A percentile compares a stretch with the other conserved stretches of the same genome.
Conservation (phyloP, 2,888 invertebrate species). For the Enchytraeus crypticus region DNA sequence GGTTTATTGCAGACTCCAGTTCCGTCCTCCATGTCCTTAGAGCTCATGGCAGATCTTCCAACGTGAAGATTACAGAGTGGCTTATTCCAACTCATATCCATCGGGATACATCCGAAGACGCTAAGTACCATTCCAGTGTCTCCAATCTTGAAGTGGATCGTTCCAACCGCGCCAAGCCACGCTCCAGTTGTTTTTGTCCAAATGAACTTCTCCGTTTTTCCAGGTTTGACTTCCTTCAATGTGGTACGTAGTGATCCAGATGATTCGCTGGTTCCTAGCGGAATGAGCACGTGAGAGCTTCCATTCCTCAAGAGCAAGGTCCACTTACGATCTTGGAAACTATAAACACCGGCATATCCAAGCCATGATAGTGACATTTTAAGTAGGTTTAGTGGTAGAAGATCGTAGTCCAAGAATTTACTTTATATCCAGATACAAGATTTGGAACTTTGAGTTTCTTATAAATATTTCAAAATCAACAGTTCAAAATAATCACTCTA, state of each 20-base stretch:
- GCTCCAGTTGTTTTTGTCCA: neutral
- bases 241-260: neutral
- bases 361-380: neutral
- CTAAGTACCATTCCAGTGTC: neutral
- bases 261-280: neutral
- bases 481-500: too few species aligned
- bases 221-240: neutral
- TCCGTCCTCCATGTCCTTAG: neutral
- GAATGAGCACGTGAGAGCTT: neutral
- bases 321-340: neutral
- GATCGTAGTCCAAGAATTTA: neutral
- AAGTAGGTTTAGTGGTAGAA: too few species aligned
- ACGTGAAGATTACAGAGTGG: neutral
- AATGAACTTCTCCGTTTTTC: neutral
- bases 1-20: neutral
- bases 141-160: neutral
- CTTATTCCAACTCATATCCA: neutral
- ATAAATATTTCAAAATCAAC: neutral
- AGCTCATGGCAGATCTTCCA: neutral
- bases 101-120: neutral
- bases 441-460: neutral
- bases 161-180: neutral
- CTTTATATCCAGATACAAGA: neutral
- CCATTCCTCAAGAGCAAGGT: neutral
- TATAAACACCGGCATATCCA: neutral